These are phyloP conservation scores for Gymnosoma rotundatum DNA, from an alignment of 2,888 invertebrate species.

Conservation along the genomic window DNA sequence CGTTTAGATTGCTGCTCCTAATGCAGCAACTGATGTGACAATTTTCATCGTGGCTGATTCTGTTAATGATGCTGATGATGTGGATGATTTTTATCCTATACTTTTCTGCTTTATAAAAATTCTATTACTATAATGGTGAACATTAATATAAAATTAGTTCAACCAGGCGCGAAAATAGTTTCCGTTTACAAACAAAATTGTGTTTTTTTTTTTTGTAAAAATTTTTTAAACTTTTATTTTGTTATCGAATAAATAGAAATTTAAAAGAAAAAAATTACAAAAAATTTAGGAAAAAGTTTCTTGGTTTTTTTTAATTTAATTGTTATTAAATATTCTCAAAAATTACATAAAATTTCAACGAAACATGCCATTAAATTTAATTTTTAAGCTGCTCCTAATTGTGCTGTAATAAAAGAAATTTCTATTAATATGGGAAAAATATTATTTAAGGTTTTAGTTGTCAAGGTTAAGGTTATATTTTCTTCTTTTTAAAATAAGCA, in stretches of 20 bases:
- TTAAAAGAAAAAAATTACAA: not conserved
- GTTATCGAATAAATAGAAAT: not conserved
- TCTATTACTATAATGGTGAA: constrained; percentile 58
- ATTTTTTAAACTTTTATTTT: constrained; percentile 16
- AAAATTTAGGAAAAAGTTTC: not conserved
- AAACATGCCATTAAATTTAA: too few species aligned
- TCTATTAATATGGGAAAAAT: too few species aligned
- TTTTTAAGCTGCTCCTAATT: too few species aligned
- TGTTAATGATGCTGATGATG: constrained; percentile 9
- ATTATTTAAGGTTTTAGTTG: too few species aligned
- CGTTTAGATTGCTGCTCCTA: constrained; percentile 9
- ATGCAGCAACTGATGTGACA: constrained; percentile 13
- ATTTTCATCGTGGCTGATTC: constrained; percentile 5
- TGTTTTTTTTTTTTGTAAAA: constrained; percentile 34
- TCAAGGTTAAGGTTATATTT: too few species aligned
- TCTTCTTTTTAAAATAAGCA: too few species aligned
- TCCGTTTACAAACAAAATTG: constrained; percentile 64
- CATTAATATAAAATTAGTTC: constrained; percentile 69
- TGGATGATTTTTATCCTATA: constrained; percentile 26
- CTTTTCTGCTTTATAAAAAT: constrained; percentile 41
- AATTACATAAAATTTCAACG: too few species aligned
- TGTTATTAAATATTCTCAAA: not conserved
- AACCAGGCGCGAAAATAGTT: constrained; percentile 71
- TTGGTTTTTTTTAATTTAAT: not conserved
- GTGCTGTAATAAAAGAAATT: too few species aligned